phyloP scores from a whole-genome alignment of 2,113 vertebrate genomes.

The Potamarius usumacintae region DNA sequence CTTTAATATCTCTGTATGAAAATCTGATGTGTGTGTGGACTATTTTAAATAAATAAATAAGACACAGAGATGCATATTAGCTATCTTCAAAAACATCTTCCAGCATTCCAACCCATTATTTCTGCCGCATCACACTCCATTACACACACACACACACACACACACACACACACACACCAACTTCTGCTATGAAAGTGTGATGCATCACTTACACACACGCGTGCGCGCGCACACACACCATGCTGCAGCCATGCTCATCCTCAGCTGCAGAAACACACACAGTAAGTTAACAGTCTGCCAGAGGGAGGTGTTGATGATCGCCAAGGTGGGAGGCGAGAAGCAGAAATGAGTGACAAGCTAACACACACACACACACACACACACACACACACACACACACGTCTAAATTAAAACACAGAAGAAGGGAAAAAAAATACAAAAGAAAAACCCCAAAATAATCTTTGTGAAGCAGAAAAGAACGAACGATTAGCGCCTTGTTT shows the following conservation, averaged over 20 bases:
- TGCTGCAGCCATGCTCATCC: constrained; percentile 5
- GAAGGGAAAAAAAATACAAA: neutral
- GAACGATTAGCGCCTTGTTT: too few relatives aligned
- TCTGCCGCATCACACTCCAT: constrained; percentile 5
- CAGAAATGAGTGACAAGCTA: constrained; percentile 60
- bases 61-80: neutral
- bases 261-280: constrained; percentile 5
- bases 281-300: constrained; percentile 59
- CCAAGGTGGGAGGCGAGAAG: constrained; percentile 67
- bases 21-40: neutral
- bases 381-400: constrained; percentile 54
- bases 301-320: constrained; percentile 58
- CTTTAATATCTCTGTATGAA: neutral
- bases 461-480: neutral
- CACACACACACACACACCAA: neutral
- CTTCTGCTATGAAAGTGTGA: neutral
- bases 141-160: neutral
- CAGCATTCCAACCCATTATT: neutral
- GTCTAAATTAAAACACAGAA: constrained; percentile 4
- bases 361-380: constrained; percentile 51
- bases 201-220: neutral
- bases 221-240: neutral
- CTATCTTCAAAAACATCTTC: neutral
- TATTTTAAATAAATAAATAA: too few relatives aligned
- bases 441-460: neutral